Evolutionary conservation across 1,140 invertebrate species (phyloP), one percentile per base, ranked within the genome.

Genomic region (Drosophila pallidifrons): DNA sequence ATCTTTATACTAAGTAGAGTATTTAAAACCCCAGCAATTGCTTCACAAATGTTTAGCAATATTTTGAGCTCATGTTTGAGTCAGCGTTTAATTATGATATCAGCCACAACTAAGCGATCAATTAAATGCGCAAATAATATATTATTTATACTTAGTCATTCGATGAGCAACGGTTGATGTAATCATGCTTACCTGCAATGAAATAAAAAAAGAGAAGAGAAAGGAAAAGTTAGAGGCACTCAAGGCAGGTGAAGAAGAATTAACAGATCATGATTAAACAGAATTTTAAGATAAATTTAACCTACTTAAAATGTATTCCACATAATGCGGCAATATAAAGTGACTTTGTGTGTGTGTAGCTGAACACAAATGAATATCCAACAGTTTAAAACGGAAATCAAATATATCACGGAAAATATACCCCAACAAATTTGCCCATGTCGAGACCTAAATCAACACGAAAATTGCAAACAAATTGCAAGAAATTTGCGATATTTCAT

Each of bases 401-500:
- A 65, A 59, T 55, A 58, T 46, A 59, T 64, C 45, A 41, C 28
- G 30, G 15, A 59, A 15, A 32, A 51, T 65, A 52, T 41, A 67
- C 25, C 32, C 16, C 16, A 59, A 52, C 16, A 59, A 52, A 47
- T 76, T 76, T 79, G 41, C 13, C 3, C 65, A 73, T 57, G 20
- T 69, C n/a, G 46, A 15, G 47, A 68, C 82, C 79, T 87, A 87
- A 86, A 87, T 86, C 82, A 86, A 87, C 82, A 71, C 28, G 58
- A 52, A 89, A 88, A 88, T 88, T 81, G 85, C 77, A 73, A 83
- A 83, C 81, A 87, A 87, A 87, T 87, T 88, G 80, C 35, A 68
- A 69, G 66, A 87, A 83, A 80, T 63, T 76, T 73, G 43, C 38
- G 35, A 77, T 74, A 64, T 82, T 74, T 78, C 80, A 79, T 71